phyloP scores from a whole-genome alignment of 2,888 invertebrate species.

The Harpagoxenus sublaevis region DNA sequence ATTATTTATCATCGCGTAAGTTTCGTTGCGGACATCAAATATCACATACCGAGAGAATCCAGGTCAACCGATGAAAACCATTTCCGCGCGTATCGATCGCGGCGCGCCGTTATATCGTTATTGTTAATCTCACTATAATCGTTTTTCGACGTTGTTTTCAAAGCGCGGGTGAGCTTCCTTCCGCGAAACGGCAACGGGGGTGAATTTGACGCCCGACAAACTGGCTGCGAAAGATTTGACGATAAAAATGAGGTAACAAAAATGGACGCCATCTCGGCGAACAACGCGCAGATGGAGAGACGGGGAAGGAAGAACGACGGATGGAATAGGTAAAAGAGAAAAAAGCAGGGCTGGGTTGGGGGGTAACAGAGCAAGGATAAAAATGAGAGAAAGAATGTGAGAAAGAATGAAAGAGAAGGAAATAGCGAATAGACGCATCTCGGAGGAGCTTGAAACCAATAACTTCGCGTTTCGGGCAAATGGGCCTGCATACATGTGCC shows the following conservation, averaged over 20 bases:
- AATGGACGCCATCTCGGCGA: constrained; percentile 57
- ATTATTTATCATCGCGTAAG: constrained; percentile 37
- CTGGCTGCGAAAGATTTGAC: constrained; percentile 47
- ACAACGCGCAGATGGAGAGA: constrained; percentile 37
- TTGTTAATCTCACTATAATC: constrained; percentile 57
- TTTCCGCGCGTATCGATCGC: constrained; percentile 52
- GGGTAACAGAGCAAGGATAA: neutral
- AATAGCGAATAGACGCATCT: constrained; percentile 58
- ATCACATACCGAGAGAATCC: constrained; percentile 39
- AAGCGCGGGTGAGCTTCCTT: constrained; percentile 12
- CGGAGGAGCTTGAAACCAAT: constrained; percentile 63
- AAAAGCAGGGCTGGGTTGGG: constrained; percentile 6
- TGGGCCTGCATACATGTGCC: constrained; percentile 46
- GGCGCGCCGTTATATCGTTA: constrained; percentile 52
- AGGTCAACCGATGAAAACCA: constrained; percentile 54
- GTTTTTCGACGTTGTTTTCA: constrained; percentile 51
- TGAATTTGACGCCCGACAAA: constrained; percentile 56
- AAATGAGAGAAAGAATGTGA: neutral
- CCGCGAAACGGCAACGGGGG: constrained; percentile 27
- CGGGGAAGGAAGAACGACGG: constrained; percentile 18
- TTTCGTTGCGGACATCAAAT: constrained; percentile 38
- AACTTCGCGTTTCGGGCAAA: constrained; percentile 59
- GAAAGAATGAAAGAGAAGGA: neutral
- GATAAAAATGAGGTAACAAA: constrained; percentile 52
- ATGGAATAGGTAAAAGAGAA: constrained; percentile 36